These are phyloP conservation scores for Octodonta nipae DNA, from an alignment of 2,888 invertebrate genomes.

Conservation along the genomic window DNA sequence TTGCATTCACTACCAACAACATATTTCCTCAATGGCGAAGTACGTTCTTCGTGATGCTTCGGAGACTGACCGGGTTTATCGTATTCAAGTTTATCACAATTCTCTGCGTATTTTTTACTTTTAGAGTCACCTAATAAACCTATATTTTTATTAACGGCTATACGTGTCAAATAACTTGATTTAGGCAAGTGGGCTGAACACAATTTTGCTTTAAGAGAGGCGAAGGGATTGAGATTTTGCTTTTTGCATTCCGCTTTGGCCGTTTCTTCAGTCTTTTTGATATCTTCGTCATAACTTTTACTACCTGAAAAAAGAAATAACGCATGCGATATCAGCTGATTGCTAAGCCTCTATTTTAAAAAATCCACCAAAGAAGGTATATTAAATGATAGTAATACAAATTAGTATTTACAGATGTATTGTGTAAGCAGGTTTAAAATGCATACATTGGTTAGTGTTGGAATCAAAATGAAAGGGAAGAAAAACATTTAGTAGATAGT, in stretches of 20 bases:
- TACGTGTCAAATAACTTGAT: conserved; percentile 32
- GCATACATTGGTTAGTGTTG: too few species aligned
- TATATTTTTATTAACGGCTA: conserved; percentile 35
- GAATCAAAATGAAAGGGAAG: too few species aligned
- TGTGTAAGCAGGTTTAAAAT: too few species aligned
- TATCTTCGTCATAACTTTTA: conserved; percentile 24
- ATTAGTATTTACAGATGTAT: too few species aligned
- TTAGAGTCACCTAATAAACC: conserved; percentile 30
- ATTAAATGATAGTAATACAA: too few species aligned
- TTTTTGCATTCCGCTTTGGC: conserved; percentile 29
- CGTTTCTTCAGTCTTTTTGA: conserved; percentile 32
- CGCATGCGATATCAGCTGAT: too few species aligned
- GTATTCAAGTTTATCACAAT: conserved; percentile 17
- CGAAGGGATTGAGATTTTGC: conserved; percentile 31
- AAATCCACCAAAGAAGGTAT: too few species aligned
- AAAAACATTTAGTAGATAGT: too few species aligned
- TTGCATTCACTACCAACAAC: conserved; percentile 22
- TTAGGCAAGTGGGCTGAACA: conserved; percentile 37
- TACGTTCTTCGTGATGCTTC: conserved; percentile 4
- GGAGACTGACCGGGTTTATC: conserved; percentile 7
- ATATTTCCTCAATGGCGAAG: conserved; percentile 13
- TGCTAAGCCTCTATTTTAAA: too few species aligned
- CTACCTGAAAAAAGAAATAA: conserved; percentile 18
- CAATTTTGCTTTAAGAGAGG: conserved; percentile 34
- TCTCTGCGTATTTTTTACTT: conserved; percentile 21